These are phyloP conservation scores for Pterobdella sp. DNA, from an alignment of 2,888 invertebrate genomes.

Conservation along the genomic window DNA sequence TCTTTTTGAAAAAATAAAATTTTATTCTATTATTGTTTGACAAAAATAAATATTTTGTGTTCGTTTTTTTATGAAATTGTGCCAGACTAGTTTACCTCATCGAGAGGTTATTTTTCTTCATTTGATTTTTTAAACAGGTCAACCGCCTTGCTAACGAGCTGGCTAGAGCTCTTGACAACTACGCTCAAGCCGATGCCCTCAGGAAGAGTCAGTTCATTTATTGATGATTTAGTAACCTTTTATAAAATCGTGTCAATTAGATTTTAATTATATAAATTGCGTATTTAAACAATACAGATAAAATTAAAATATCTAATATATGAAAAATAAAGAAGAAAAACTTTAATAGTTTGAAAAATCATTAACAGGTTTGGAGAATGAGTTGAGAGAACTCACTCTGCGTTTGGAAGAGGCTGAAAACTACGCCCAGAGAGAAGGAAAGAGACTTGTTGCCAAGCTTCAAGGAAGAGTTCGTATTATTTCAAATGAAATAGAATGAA, in stretches of 20 bases:
- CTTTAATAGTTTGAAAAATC: neutral
- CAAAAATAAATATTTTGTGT: neutral
- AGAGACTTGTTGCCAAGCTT: constrained; percentile 51
- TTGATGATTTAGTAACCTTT: too few relatives aligned
- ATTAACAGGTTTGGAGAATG: constrained; percentile 45
- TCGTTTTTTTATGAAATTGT: neutral
- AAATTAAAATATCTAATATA: too few relatives aligned
- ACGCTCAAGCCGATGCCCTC: constrained; percentile 51
- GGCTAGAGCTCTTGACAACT: constrained; percentile 51
- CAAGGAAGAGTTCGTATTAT: constrained; percentile 45
- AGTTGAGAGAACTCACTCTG: constrained; percentile 51
- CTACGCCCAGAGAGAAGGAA: constrained; percentile 50
- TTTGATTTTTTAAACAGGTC: constrained; percentile 41
- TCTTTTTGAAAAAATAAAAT: neutral
- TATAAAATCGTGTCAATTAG: too few relatives aligned
- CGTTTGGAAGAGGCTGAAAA: constrained; percentile 51
- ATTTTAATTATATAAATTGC: too few relatives aligned
- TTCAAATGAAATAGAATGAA: neutral
- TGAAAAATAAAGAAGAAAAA: too few relatives aligned
- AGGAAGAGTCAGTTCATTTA: constrained; percentile 45
- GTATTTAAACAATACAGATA: too few relatives aligned
- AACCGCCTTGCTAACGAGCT: constrained; percentile 49
- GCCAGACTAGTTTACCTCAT: neutral
- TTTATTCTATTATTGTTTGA: neutral
- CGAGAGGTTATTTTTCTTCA: neutral